These are phyloP conservation scores for Pristionchus arcanus DNA, from an alignment of 2,888 invertebrate species.

Conservation along the genomic window DNA sequence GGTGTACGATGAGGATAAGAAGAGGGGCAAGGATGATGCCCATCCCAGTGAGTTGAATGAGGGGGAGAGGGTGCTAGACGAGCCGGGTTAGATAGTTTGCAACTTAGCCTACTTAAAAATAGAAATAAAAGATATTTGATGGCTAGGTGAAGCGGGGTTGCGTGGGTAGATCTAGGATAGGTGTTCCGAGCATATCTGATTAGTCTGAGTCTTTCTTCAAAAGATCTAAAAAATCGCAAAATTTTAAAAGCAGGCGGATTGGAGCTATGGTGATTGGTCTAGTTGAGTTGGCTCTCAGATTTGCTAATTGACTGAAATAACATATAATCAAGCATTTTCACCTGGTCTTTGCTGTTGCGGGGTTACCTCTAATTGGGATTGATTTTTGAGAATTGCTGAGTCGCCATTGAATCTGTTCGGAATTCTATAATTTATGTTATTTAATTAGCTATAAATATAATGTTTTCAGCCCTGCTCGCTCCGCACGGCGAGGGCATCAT, in stretches of 20 bases:
- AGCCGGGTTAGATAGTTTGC: too few relatives aligned
- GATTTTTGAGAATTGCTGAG: too few relatives aligned
- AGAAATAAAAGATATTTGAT: neutral
- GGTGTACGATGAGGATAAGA: neutral
- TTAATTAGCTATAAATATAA: neutral
- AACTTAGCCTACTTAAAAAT: too few relatives aligned
- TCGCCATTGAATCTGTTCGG: too few relatives aligned
- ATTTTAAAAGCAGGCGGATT: neutral
- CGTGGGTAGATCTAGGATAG: neutral
- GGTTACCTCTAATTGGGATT: too few relatives aligned
- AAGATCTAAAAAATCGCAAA: too few relatives aligned
- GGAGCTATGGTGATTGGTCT: neutral
- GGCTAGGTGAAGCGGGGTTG: neutral
- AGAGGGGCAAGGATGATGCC: neutral
- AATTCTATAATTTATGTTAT: neutral
- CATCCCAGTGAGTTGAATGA: neutral
- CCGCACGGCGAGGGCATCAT: conserved; percentile 42
- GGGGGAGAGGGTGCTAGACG: neutral
- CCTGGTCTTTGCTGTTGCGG: too few relatives aligned
- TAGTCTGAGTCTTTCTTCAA: too few relatives aligned
- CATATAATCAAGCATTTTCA: too few relatives aligned
- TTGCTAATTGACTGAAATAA: too few relatives aligned
- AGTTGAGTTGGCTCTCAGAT: neutral
- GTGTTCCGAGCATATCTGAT: neutral
- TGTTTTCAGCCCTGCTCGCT: conserved; percentile 20